phyloP scores from a whole-genome alignment of 2,797 vertebrate species.

The Platyrinchus mystaceus region DNA sequence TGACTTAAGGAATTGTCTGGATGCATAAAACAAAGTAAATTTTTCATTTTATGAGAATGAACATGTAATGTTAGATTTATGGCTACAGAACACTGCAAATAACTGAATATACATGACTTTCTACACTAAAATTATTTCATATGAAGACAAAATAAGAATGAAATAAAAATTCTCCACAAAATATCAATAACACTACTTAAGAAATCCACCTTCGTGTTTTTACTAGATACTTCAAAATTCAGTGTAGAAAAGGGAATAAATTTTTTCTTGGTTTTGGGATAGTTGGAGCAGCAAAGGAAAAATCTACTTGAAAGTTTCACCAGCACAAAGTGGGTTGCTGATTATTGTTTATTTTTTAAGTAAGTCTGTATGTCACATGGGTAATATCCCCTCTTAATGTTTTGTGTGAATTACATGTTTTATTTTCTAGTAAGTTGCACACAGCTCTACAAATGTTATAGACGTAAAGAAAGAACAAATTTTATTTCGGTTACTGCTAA shows the following conservation, averaged over 20 bases:
- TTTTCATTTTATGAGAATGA: not conserved
- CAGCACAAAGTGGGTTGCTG: not conserved
- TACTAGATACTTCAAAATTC: not conserved
- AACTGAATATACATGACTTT: not conserved
- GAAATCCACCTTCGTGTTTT: not conserved
- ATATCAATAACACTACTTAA: not conserved
- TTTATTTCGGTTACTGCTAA: not conserved
- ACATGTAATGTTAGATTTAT: not conserved
- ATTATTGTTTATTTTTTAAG: not conserved
- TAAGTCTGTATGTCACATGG: not conserved
- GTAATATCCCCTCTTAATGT: not conserved
- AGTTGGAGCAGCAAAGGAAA: not conserved
- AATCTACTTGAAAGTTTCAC: not conserved
- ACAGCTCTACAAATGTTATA: not conserved
- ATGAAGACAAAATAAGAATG: not conserved
- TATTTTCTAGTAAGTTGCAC: not conserved
- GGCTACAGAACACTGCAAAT: not conserved
- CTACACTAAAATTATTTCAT: not conserved
- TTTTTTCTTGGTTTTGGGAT: not conserved
- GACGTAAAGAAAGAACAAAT: not conserved
- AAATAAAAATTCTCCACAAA: not conserved
- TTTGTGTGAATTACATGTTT: not conserved
- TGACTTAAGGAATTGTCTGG: not conserved
- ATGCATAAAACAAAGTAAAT: not conserved
- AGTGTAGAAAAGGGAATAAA: accelerated